These are phyloP conservation scores for Bruchidius siliquastri DNA, from an alignment of 2,888 invertebrate species.

Conservation along the genomic window DNA sequence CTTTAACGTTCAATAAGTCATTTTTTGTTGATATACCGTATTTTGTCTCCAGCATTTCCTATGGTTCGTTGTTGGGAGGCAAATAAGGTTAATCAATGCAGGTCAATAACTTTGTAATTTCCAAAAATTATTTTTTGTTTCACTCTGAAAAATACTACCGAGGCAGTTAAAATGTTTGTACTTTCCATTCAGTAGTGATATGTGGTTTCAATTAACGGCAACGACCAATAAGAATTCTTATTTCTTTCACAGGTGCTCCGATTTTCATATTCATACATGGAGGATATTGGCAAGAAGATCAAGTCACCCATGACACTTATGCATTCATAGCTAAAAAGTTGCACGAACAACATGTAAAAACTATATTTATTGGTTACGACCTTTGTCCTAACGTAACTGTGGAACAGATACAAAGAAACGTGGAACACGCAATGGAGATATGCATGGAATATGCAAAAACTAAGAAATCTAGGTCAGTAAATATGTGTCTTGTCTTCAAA, in stretches of 20 bases:
- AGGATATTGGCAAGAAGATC: constrained; percentile 75
- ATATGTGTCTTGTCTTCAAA: constrained; percentile 5
- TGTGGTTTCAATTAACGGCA: no score
- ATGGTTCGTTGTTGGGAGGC: no score
- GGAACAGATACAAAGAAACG: constrained; percentile 59
- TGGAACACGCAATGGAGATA: constrained; percentile 57
- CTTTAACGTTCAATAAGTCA: no score
- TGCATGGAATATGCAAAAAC: constrained; percentile 61
- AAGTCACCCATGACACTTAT: constrained; percentile 24
- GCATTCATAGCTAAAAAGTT: constrained; percentile 39
- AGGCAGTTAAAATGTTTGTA: no score
- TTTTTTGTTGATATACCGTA: no score
- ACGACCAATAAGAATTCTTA: no score
- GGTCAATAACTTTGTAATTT: no score
- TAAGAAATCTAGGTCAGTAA: constrained; percentile 56
- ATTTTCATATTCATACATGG: constrained; percentile 82
- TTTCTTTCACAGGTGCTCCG: constrained; percentile 70
- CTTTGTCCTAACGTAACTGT: constrained; percentile 67
- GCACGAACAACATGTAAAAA: constrained; percentile 62
- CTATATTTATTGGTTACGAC: constrained; percentile 73
- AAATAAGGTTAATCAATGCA: no score
- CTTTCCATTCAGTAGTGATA: no score
- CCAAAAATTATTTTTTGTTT: no score
- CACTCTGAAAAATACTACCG: no score
- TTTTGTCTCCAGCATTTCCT: no score